Evolutionary conservation across 2,113 vertebrate genomes (phyloP).

Genomic region (Corythornis cristatus): DNA sequence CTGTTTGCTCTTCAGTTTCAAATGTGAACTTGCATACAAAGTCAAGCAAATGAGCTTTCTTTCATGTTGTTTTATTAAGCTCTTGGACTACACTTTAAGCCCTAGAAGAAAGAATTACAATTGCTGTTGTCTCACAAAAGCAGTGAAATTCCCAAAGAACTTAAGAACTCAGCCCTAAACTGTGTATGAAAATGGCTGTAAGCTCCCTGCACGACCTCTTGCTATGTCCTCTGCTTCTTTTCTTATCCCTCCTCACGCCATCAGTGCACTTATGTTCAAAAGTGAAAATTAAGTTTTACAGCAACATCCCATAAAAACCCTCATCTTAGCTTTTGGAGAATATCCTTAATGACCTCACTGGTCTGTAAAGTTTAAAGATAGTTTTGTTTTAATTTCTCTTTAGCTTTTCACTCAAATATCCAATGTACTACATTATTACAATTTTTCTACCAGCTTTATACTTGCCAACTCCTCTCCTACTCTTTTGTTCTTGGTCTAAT

Average conservation of each 20-base stretch:
- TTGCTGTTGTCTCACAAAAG: constrained; percentile 36
- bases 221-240: neutral
- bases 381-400: constrained; percentile 53
- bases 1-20: constrained; percentile 51
- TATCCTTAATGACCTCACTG: constrained; percentile 14
- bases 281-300: constrained; percentile 19
- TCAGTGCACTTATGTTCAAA: neutral
- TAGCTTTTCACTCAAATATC: constrained; percentile 7
- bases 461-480: constrained; percentile 52
- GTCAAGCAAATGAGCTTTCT: constrained; percentile 32
- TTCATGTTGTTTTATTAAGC: constrained; percentile 45
- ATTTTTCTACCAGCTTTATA: constrained; percentile 32
- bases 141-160: constrained; percentile 18
- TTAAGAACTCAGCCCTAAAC: neutral
- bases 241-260: neutral
- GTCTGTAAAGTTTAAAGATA: constrained; percentile 32
- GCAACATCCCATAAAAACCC: neutral
- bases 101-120: constrained; percentile 41
- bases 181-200: neutral
- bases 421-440: constrained; percentile 28
- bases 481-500: constrained; percentile 74
- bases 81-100: neutral
- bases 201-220: neutral
- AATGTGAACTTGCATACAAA: constrained; percentile 63
- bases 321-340: neutral